These are phyloP conservation scores for Triplophysa rosa DNA, from an alignment of 2,113 vertebrate genomes.

Conservation along the genomic window DNA sequence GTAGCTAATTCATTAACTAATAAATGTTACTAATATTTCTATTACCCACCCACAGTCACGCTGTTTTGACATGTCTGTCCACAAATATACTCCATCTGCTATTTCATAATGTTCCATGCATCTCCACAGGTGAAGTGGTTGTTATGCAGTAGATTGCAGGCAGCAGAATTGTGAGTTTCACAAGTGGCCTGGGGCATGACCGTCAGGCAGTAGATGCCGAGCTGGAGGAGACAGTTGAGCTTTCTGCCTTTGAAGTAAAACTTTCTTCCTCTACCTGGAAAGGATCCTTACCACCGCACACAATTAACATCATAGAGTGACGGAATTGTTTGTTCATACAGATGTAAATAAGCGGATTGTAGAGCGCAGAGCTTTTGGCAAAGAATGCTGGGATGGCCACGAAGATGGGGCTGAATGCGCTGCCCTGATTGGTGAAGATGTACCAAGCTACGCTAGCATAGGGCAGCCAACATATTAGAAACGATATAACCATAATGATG, in stretches of 20 bases:
- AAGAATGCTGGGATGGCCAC: constrained; percentile 84
- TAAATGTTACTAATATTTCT: neutral
- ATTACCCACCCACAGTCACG: neutral
- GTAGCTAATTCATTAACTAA: too few relatives aligned
- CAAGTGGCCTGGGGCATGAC: neutral
- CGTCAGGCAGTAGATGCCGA: constrained; percentile 80
- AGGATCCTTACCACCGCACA: constrained; percentile 81
- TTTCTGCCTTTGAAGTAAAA: constrained; percentile 75
- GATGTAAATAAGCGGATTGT: constrained; percentile 85
- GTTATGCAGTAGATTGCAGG: neutral
- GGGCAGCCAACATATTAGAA: constrained; percentile 84
- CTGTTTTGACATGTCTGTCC: neutral
- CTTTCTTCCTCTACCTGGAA: constrained; percentile 75
- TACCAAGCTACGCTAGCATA: constrained; percentile 76
- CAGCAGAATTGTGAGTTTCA: neutral
- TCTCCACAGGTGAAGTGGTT: constrained; percentile 16
- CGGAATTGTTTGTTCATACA: constrained; percentile 87
- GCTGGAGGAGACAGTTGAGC: constrained; percentile 74
- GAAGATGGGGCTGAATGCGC: constrained; percentile 78
- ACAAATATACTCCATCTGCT: neutral
- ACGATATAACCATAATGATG: constrained; percentile 80
- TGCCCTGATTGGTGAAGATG: constrained; percentile 84
- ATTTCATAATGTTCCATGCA: neutral
- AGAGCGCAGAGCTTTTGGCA: constrained; percentile 79
- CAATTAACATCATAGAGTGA: constrained; percentile 82